These are phyloP conservation scores for Diaprepes abbreviatus DNA, from an alignment of 2,888 invertebrate species.

Conservation along the genomic window DNA sequence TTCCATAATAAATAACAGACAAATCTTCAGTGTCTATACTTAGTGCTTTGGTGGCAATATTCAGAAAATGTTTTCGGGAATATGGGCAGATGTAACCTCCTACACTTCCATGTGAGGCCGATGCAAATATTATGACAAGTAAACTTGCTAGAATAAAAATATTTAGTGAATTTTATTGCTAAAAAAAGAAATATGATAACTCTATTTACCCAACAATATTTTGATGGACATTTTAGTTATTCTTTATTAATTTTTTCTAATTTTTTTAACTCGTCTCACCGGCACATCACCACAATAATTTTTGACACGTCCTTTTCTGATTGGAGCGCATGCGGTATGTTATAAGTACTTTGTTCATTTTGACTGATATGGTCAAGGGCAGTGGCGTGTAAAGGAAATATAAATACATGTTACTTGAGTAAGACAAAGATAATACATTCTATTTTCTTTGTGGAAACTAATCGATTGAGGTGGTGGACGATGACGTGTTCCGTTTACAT, in stretches of 20 bases:
- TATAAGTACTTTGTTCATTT: slow-evolving; percentile 2
- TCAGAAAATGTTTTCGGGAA: slow-evolving; percentile 60
- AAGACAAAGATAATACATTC: background rate
- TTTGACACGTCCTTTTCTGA: slow-evolving; percentile 54
- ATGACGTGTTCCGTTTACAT: slow-evolving; percentile 5
- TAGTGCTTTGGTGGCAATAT: slow-evolving; percentile 59
- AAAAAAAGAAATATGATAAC: background rate
- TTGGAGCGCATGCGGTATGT: slow-evolving; percentile 14
- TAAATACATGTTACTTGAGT: background rate
- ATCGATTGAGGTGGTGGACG: background rate
- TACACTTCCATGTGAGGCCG: slow-evolving; percentile 61
- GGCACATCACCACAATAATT: slow-evolving; percentile 53
- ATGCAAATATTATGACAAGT: slow-evolving; percentile 45
- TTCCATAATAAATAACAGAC: slow-evolving; percentile 78
- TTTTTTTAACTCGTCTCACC: slow-evolving; percentile 45
- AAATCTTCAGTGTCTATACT: slow-evolving; percentile 70
- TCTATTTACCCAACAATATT: slow-evolving; percentile 51
- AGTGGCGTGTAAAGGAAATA: background rate
- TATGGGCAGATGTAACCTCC: slow-evolving; percentile 62
- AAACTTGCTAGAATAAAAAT: slow-evolving; percentile 49
- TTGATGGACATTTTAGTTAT: slow-evolving; percentile 50
- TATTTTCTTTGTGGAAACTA: background rate
- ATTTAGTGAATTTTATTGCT: background rate
- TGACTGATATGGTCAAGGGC: background rate
- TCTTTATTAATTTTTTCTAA: slow-evolving; percentile 39